Evolutionary conservation across 2,888 invertebrate species (phyloP).

Genomic region (Zele albiditarsus): DNA sequence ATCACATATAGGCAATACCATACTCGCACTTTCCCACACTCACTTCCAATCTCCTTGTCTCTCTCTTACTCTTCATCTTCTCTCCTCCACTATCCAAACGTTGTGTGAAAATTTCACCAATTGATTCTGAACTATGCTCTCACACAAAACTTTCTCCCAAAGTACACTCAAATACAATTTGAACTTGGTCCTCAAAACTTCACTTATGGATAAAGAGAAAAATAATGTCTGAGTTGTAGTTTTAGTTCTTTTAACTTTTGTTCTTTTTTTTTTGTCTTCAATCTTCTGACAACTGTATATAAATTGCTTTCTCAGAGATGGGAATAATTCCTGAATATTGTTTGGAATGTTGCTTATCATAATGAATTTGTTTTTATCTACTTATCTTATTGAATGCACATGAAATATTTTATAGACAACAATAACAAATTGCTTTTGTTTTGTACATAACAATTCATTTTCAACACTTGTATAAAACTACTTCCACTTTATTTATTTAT

Average conservation of each 20-base stretch:
- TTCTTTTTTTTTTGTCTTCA: not conserved
- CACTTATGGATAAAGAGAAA: not conserved
- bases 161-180: slow-evolving; percentile 1
- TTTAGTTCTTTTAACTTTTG: not conserved
- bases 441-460: too few species aligned
- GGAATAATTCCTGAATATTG: too few species aligned
- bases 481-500: too few species aligned
- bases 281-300: too few species aligned
- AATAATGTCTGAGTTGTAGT: not conserved
- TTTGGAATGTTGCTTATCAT: too few species aligned
- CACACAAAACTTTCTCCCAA: not conserved
- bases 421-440: too few species aligned
- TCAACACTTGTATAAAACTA: too few species aligned
- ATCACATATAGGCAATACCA: not conserved
- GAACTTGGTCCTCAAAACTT: not conserved
- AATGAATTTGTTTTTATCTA: too few species aligned
- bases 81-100: not conserved
- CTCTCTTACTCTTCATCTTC: not conserved
- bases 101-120: not conserved
- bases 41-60: not conserved
- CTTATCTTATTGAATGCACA: too few species aligned
- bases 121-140: not conserved
- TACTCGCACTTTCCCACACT: too few species aligned
- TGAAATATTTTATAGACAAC: too few species aligned
- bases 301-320: too few species aligned